A percentile compares a stretch with the other conserved stretches of the same genome.
Conservation (phyloP, 2,888 invertebrate genomes). For the Lepeophtheirus nordmannii region DNA sequence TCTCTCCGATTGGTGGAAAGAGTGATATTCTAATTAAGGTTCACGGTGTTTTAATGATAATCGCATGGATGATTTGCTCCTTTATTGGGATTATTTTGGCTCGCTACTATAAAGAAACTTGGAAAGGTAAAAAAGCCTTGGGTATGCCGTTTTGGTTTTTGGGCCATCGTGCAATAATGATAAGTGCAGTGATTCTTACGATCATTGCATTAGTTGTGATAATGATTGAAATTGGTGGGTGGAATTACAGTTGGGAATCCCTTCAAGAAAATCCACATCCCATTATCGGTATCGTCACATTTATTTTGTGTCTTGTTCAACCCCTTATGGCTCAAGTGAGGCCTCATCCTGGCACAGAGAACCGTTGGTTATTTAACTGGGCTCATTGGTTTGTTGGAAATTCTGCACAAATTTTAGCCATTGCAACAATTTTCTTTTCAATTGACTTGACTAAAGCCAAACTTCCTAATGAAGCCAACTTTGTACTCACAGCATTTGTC, state of each 20-base stretch:
- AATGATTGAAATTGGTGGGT: conserved; percentile 1
- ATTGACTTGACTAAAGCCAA: conserved; percentile 69
- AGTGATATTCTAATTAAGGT: conserved; percentile 44
- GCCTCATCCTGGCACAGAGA: conserved; percentile 64
- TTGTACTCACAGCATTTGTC: conserved; percentile 72
- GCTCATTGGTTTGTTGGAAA: conserved; percentile 74
- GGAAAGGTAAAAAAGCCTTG: conserved; percentile 61
- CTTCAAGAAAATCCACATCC: conserved; percentile 19
- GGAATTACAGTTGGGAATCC: not conserved
- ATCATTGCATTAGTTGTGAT: not conserved
- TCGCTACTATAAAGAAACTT: conserved; percentile 72
- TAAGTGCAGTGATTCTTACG: not conserved
- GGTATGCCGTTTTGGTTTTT: conserved; percentile 81
- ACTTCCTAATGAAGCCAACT: conserved; percentile 65
- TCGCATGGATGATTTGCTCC: conserved; percentile 74
- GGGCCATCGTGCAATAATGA: conserved; percentile 2
- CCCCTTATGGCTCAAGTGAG: conserved; percentile 72
- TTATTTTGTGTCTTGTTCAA: conserved; percentile 55
- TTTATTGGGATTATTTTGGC: conserved; percentile 71
- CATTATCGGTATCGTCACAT: conserved; percentile 19
- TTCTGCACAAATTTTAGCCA: conserved; percentile 54
- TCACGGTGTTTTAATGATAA: conserved; percentile 71
- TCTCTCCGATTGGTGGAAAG: not conserved
- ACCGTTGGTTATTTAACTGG: conserved; percentile 74
- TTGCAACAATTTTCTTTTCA: conserved; percentile 81